phyloP scores from a whole-genome alignment of 2,113 vertebrate genomes.

The Macquaria ambigua region DNA sequence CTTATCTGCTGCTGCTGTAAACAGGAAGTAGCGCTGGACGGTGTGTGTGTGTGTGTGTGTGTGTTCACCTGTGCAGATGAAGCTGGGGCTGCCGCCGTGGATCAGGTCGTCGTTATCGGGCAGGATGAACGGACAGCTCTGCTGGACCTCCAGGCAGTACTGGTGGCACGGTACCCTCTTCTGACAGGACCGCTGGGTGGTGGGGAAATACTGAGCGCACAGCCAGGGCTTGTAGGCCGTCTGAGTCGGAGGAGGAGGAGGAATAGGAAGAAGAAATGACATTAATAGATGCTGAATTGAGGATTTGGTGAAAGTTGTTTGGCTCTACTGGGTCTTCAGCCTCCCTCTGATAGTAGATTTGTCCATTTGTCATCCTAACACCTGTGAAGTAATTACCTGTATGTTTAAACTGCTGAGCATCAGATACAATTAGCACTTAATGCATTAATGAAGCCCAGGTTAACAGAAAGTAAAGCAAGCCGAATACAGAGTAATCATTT shows the following conservation, averaged over 20 bases:
- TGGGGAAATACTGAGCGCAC: constrained; percentile 98
- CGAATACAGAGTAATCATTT: not conserved
- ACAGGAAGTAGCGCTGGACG: not conserved
- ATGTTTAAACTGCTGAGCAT: not conserved
- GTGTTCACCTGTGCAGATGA: constrained; percentile 97
- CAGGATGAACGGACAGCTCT: constrained; percentile 97
- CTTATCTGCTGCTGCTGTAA: constrained; percentile 2
- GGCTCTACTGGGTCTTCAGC: constrained; percentile 32
- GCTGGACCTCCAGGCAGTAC: constrained; percentile 99
- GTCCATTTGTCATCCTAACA: not conserved
- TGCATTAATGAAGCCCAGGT: constrained; percentile 20
- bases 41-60: not conserved
- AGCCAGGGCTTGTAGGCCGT: constrained; percentile 99
- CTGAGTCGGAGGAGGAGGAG: constrained; percentile 79
- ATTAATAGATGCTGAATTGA: constrained; percentile 36
- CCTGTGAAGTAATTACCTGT: constrained; percentile 4
- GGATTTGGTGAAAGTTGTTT: constrained; percentile 23
- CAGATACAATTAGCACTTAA: constrained; percentile 9
- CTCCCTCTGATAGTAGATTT: not conserved
- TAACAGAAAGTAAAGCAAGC: not conserved
- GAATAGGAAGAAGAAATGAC: constrained; percentile 32
- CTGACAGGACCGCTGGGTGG: constrained; percentile 94
- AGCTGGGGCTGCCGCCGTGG: constrained; percentile 98
- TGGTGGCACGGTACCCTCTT: constrained; percentile 96
- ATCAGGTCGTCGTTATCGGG: constrained; percentile 98